phyloP scores from a whole-genome alignment of 2,888 invertebrate species.

The Apamea monoglypha region DNA sequence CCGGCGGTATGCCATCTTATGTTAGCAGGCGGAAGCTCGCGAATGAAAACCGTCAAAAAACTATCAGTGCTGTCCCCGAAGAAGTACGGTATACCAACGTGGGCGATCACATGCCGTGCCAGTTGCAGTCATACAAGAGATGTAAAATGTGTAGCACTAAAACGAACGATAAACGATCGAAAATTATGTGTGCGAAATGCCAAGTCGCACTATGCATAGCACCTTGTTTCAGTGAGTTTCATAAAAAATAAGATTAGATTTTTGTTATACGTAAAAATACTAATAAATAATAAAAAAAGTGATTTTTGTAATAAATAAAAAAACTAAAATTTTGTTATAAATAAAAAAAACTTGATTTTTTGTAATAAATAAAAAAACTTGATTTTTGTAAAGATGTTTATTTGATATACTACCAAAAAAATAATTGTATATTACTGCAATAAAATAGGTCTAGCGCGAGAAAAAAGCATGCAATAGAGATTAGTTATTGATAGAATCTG shows the following conservation, averaged over 20 bases:
- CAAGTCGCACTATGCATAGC: constrained; percentile 15
- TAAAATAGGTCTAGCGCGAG: constrained; percentile 3
- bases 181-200: constrained; percentile 29
- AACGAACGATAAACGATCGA: constrained; percentile 34
- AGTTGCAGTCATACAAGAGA: constrained; percentile 17
- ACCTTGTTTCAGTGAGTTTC: constrained; percentile 17
- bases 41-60: constrained; percentile 51
- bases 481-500: constrained; percentile 7
- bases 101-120: constrained; percentile 59
- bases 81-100: constrained; percentile 60
- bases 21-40: constrained; percentile 35
- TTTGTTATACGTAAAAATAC: constrained; percentile 1
- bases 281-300: background rate
- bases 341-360: background rate
- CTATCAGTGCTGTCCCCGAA: constrained; percentile 54
- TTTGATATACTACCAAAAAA: constrained; percentile 3
- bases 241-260: constrained; percentile 9
- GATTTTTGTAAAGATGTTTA: background rate
- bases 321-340: constrained; percentile 3
- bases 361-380: background rate
- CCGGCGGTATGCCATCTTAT: constrained; percentile 24
- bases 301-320: background rate
- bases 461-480: background rate
- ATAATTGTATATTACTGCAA: constrained; percentile 1
- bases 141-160: constrained; percentile 41